Evolutionary conservation across 2,888 invertebrate species (phyloP).

Genomic region (Melinaea marsaeus): DNA sequence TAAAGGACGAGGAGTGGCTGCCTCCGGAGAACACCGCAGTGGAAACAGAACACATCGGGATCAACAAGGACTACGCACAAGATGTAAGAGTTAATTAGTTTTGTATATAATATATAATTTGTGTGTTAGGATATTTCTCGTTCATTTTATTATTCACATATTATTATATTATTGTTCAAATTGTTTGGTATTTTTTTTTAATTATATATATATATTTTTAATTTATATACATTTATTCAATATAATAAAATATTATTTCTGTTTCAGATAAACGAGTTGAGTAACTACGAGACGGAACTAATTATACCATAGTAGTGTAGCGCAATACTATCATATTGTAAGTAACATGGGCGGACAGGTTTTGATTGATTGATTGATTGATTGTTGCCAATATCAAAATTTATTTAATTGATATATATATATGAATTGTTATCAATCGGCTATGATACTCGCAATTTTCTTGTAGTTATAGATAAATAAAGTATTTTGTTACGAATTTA

Average conservation of each 20-base stretch:
- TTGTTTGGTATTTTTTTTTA: no score
- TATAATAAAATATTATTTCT: constrained; percentile 18
- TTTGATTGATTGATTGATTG: not conserved
- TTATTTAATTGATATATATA: not conserved
- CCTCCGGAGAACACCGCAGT: constrained; percentile 24
- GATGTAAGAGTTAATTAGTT: constrained; percentile 31
- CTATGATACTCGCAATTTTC: constrained; percentile 4
- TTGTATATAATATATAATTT: not conserved
- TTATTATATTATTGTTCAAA: no score
- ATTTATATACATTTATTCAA: not conserved
- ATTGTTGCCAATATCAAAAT: not conserved
- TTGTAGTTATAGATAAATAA: constrained; percentile 2
- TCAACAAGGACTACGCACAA: constrained; percentile 40
- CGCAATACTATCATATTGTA: constrained; percentile 16
- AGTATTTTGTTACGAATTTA: constrained; percentile 10
- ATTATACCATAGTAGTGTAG: constrained; percentile 41
- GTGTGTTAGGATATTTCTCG: not conserved
- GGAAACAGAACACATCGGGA: constrained; percentile 28
- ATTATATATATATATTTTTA: not conserved
- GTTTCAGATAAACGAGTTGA: constrained; percentile 48
- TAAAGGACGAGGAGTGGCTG: constrained; percentile 40
- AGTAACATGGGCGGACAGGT: not conserved
- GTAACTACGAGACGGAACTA: constrained; percentile 41
- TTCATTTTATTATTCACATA: no score
- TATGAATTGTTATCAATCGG: not conserved